Base-by-base conservation (phyloP, 2,797 vertebrate species). In the Pangasius mekongensis region DNA sequence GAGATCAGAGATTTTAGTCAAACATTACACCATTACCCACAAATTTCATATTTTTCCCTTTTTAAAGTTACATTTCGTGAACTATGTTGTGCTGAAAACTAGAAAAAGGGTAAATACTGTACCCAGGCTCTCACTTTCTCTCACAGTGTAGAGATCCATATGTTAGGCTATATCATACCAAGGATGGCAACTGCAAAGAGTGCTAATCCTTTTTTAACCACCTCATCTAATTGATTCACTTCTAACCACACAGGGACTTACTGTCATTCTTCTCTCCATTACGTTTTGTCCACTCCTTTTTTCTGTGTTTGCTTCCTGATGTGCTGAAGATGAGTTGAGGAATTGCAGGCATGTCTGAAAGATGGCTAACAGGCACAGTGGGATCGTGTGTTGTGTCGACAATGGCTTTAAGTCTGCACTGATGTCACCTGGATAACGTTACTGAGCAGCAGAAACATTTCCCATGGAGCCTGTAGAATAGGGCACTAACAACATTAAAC, bases 351-450 rank as follows among this genome's bases (percentile, higher is more conserved):
- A 85, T 88, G 43, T 89, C 88, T 90, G 91, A 94, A 90, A 92
- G 91, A 88, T 94, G 93, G 93, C 91, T 88, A 88, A 92, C 91
- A 93, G 69, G 91, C 76, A 84, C 64, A 83, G 33, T 43, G 39
- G 76, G 88, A 85, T 62, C 69, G 74, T 81, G 84, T 91, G 91
- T 90, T 27, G 83, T 87, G 56, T 60, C 84, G 91, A 95, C 94
- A 94, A 93, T 92, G 91, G 89, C 90, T 90, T 87, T 89, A 89
- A 92, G 92, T 92, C 93, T 91, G 93, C 87, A 90, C 80, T 95
- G 93, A 95, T 94, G 93, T 96, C 92, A 95, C 91, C 91, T 77
- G 81, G 94, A 92, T 96, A 88, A 49, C 85, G 91, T 95, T 95
- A 93, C 95, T 82, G 24, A 1, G 60, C 39, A 87, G 80, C 43